Evolutionary conservation across 2,113 vertebrate genomes (phyloP).

Genomic region (Pelusios castaneus): DNA sequence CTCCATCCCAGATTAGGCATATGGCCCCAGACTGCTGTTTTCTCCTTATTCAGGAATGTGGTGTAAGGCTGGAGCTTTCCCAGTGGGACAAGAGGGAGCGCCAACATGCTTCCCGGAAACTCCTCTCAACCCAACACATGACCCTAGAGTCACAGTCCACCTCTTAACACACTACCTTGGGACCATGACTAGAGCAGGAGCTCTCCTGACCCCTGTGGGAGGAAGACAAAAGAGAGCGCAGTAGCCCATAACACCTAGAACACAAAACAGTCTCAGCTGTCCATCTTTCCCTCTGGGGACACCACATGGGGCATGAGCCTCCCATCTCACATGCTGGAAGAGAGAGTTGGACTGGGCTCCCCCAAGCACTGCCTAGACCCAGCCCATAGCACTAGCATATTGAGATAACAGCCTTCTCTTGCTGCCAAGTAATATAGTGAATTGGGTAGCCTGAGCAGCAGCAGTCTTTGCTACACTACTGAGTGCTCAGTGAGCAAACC

Average conservation of each 20-base stretch:
- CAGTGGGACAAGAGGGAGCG: background rate
- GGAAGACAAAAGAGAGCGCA: background rate
- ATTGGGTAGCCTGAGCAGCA: background rate
- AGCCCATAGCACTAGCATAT: background rate
- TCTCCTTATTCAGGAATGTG: background rate
- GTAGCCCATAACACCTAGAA: background rate
- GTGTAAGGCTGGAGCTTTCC: background rate
- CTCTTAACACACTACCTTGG: background rate
- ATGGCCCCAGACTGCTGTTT: background rate
- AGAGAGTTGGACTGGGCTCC: background rate
- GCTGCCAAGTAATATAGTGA: background rate
- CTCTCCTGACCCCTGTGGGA: background rate
- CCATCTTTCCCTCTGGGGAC: background rate
- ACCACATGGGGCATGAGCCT: background rate
- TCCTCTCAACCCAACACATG: background rate
- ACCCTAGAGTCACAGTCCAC: background rate
- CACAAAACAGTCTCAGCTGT: background rate
- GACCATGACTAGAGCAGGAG: background rate
- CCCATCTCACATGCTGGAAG: background rate
- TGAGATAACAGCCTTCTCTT: background rate
- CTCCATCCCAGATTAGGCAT: background rate
- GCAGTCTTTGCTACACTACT: background rate
- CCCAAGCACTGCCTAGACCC: background rate
- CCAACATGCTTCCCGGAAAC: background rate
- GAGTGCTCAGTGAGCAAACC: background rate